Percentiles rank a stretch among this genome's conserved stretches.
These are phyloP conservation scores for Lobophora halterata DNA, from an alignment of 2,888 invertebrate species.

Conservation along the genomic window DNA sequence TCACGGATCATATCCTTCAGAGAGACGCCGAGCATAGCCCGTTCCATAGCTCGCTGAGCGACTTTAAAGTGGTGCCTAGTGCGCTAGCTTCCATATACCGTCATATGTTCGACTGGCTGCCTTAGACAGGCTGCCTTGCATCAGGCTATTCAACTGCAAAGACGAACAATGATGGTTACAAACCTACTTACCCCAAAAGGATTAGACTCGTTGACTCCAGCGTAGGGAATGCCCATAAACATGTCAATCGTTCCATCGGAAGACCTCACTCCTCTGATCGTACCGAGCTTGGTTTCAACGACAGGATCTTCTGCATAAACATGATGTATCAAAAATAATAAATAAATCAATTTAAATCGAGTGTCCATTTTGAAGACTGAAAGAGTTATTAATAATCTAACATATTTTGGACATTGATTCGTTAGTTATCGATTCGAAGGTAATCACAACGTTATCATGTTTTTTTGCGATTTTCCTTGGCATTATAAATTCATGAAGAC, in stretches of 20 bases:
- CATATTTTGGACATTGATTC: too few species aligned
- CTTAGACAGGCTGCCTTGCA: background rate
- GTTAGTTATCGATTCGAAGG: too few species aligned
- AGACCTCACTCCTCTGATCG: constrained; percentile 47
- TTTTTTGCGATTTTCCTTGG: too few species aligned
- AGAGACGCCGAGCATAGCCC: too few species aligned
- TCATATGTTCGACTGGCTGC: too few species aligned
- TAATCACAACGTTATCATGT: too few species aligned
- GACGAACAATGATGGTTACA: background rate
- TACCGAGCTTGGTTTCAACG: constrained; percentile 30
- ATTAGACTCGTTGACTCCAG: constrained; percentile 42
- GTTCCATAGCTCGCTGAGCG: too few species aligned
- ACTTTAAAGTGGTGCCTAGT: too few species aligned
- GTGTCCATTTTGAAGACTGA: constrained; percentile 2
- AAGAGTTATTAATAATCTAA: too few species aligned
- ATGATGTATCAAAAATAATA: constrained; percentile 5
- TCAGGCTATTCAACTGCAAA: background rate
- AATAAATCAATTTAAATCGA: background rate
- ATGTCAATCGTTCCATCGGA: constrained; percentile 50
- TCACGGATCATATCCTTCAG: too few species aligned
- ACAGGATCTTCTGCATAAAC: constrained; percentile 4
- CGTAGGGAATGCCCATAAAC: constrained; percentile 61
- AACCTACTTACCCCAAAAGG: constrained; percentile 54
- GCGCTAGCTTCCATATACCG: too few species aligned
- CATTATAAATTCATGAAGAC: too few species aligned